These are phyloP conservation scores for Acronicta psi DNA, from an alignment of 2,888 invertebrate species.

Conservation along the genomic window DNA sequence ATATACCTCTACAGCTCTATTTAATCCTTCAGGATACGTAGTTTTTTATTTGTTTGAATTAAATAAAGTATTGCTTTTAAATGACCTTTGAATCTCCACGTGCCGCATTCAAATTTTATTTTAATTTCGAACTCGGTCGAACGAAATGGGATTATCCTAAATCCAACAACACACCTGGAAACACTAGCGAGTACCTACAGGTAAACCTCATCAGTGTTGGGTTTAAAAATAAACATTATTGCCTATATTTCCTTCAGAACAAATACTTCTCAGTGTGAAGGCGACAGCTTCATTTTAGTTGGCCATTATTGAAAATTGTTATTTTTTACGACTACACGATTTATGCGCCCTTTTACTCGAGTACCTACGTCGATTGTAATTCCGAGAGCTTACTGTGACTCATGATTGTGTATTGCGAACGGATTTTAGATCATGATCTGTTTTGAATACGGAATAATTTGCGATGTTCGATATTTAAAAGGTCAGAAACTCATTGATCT, in stretches of 20 bases:
- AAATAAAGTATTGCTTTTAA: no score
- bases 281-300: slow-evolving; percentile 52
- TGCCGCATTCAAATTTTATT: no score
- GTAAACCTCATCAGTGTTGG: slow-evolving; percentile 38
- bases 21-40: no score
- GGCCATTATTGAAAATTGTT: slow-evolving; percentile 36
- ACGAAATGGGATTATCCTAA: slow-evolving; percentile 6
- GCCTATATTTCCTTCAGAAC: slow-evolving; percentile 55
- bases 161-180: slow-evolving; percentile 9
- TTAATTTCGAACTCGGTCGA: background rate
- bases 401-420: slow-evolving; percentile 7
- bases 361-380: slow-evolving; percentile 19
- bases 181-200: slow-evolving; percentile 25
- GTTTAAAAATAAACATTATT: slow-evolving; percentile 57
- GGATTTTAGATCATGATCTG: background rate
- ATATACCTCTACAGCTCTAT: no score
- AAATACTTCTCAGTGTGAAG: slow-evolving; percentile 34
- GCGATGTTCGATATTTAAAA: no score
- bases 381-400: slow-evolving; percentile 23
- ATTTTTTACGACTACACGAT: slow-evolving; percentile 37
- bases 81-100: no score
- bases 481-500: no score
- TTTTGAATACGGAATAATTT: background rate
- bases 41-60: no score
- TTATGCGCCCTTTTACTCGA: slow-evolving; percentile 26